Percentiles rank a stretch among this genome's conserved stretches.
These are phyloP conservation scores for Hippotragus niger DNA, from an alignment of 2,113 vertebrate genomes.

Conservation along the genomic window DNA sequence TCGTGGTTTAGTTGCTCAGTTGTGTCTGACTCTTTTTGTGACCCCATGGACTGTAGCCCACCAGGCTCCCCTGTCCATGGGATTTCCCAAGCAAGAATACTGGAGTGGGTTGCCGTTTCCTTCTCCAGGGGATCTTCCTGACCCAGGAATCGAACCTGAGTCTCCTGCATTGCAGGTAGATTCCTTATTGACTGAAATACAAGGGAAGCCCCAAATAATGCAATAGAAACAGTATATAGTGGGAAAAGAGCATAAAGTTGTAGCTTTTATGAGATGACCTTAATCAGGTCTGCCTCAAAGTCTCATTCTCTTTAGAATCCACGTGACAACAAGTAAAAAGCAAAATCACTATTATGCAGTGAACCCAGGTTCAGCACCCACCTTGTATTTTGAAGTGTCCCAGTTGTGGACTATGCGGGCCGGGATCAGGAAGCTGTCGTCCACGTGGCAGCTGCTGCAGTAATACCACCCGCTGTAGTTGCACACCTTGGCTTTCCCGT, in stretches of 20 bases:
- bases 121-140: neutral
- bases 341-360: neutral
- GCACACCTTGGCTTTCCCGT: conserved; percentile 96
- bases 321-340: neutral
- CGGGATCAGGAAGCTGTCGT: conserved; percentile 96
- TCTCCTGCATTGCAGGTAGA: neutral
- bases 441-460: conserved; percentile 94
- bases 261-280: neutral
- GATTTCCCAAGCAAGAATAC: neutral
- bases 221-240: neutral
- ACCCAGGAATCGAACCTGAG: neutral
- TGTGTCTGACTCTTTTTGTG: neutral
- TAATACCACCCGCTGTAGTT: conserved; percentile 99
- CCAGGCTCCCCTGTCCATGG: neutral
- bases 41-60: neutral
- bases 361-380: conserved; percentile 62
- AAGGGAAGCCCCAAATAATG: neutral
- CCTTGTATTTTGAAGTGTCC: conserved; percentile 98
- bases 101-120: neutral
- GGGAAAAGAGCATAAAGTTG: neutral
- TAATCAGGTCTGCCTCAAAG: neutral
- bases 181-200: neutral
- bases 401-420: conserved; percentile 97
- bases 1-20: neutral
- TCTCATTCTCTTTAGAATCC: neutral